Base-by-base conservation (phyloP, 2,113 vertebrate genomes). In the Gymnogyps californianus region DNA sequence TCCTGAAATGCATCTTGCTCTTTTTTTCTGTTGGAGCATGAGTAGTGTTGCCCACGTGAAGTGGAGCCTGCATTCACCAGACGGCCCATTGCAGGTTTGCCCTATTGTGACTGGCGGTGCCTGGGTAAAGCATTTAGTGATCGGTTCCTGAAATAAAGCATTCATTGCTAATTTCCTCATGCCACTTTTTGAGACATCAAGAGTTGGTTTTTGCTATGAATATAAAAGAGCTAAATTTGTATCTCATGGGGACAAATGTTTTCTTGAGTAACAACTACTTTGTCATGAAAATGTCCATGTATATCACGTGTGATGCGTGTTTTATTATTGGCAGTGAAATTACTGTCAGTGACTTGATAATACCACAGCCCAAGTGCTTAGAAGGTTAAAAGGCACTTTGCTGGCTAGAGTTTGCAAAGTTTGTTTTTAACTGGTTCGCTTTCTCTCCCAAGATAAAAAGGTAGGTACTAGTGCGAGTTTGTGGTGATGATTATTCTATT, bases 291-390 rank as follows among this genome's bases (percentile, higher is more conserved):
- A 61, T 47, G 28, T 52, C 61, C 18, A 1, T 29, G 22, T 65
- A 6, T 55, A 24, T 54, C 19, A 31, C 0, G 2, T 34, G 28
- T 54, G 18, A 54, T 40, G 32, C 0, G 1, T 51, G 7, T 78
- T 90, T 77, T 47, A 47, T 75, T 85, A 40, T 13, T 57, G 66
- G 51, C 24, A 36, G 44, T 59, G 57, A 74, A 70, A 69, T 82
- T 46, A 36, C 71, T 46, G 29, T 44, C 75, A 54, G 42, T 19
- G 42, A 81, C 32, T 83, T 66, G 58, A 36, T 59, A 46, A 57
- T 19, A 65, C 16, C 14, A 22, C 22, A 49, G 38, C 38, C 38
- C 22, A 34, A 61, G 18, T 31, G 10, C 26, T 59, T 70, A n/a
- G 36, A 80, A 71, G 13, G 19, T 71, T 67, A 67, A 91, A 95